Evolutionary conservation across 2,113 vertebrate genomes (phyloP).

Genomic region (Stercorarius parasiticus): DNA sequence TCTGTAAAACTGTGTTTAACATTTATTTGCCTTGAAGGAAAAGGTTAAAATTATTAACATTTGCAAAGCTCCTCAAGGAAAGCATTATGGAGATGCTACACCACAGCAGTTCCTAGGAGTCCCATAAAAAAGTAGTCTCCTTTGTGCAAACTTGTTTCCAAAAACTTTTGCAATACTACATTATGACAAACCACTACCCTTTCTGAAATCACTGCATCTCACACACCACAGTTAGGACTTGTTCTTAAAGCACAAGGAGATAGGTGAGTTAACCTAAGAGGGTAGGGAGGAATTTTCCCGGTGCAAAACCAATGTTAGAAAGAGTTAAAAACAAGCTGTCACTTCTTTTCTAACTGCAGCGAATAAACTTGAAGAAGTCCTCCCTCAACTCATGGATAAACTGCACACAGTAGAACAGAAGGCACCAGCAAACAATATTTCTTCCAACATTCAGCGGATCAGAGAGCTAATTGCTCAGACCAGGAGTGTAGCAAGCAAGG

Average conservation of each 20-base stretch:
- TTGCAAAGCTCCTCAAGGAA: not conserved
- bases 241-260: not conserved
- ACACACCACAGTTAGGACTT: not conserved
- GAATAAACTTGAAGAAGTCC: constrained; percentile 83
- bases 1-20: not conserved
- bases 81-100: not conserved
- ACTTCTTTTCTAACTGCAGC: constrained; percentile 74
- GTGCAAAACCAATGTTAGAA: not conserved
- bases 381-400: constrained; percentile 88
- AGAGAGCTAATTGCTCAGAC: constrained; percentile 95
- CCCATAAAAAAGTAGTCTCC: not conserved
- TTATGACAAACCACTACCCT: not conserved
- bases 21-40: not conserved
- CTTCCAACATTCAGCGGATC: constrained; percentile 89
- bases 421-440: constrained; percentile 89
- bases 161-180: not conserved
- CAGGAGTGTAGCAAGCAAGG: constrained; percentile 94
- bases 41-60: not conserved
- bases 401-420: constrained; percentile 90
- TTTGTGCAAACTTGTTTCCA: not conserved
- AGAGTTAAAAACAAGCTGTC: not conserved
- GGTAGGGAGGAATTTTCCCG: not conserved
- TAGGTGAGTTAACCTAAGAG: not conserved
- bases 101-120: not conserved
- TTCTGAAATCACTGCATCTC: not conserved